Percentiles rank a stretch among this genome's conserved stretches.
Evolutionary conservation across 2,888 invertebrate species (phyloP).

Genomic region (Ferrisia virgata): DNA sequence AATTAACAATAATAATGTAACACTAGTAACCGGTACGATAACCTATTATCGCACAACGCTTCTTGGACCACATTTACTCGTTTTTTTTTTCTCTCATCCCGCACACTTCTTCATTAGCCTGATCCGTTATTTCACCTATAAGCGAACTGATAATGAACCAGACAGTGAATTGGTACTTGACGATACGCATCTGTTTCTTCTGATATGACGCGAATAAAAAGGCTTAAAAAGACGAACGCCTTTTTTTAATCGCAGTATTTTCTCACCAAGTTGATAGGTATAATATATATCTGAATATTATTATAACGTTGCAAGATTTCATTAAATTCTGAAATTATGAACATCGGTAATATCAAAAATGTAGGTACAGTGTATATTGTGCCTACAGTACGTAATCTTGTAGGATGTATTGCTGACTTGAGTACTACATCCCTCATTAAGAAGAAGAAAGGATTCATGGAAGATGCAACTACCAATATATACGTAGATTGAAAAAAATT

Average conservation of each 20-base stretch:
- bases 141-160: conserved; percentile 25
- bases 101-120: neutral
- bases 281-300: too few relatives aligned
- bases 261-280: neutral
- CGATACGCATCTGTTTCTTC: neutral
- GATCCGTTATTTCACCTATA: conserved; percentile 41
- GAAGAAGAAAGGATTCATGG: too few relatives aligned
- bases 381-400: too few relatives aligned
- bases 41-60: conserved; percentile 32
- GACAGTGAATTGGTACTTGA: neutral
- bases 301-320: too few relatives aligned
- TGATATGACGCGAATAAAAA: neutral
- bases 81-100: neutral
- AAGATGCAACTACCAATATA: too few relatives aligned
- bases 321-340: too few relatives aligned
- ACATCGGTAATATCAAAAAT: too few relatives aligned
- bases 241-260: neutral
- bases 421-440: too few relatives aligned
- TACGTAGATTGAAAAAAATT: too few relatives aligned
- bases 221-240: neutral
- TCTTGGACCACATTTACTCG: conserved; percentile 28
- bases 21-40: conserved; percentile 34
- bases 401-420: too few relatives aligned
- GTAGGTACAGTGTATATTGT: too few relatives aligned
- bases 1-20: conserved; percentile 29